Percentiles rank a stretch among this genome's conserved stretches.
Evolutionary conservation across 2,113 vertebrate genomes (phyloP).

Genomic region (Anhinga anhinga): DNA sequence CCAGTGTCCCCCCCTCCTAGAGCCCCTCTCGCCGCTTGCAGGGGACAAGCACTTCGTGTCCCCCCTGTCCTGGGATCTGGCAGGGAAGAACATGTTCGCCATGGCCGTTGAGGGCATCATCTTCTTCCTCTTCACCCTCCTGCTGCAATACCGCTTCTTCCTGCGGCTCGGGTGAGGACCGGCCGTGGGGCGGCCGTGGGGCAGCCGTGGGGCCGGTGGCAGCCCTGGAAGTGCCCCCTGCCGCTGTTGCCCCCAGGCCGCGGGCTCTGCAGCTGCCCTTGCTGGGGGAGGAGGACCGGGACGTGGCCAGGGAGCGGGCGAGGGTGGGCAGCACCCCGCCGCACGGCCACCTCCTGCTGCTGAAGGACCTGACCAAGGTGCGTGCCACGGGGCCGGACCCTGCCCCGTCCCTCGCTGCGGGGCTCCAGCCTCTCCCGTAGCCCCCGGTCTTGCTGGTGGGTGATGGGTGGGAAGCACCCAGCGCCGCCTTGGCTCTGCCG

Average conservation of each 20-base stretch:
- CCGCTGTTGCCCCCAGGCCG: neutral
- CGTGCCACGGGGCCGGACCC: neutral
- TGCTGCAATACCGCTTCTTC: slow-evolving; percentile 85
- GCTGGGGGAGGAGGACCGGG: slow-evolving; percentile 84
- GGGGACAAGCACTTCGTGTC: slow-evolving; percentile 86
- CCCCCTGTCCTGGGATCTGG: slow-evolving; percentile 89
- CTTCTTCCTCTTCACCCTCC: slow-evolving; percentile 89
- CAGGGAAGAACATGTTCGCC: slow-evolving; percentile 90
- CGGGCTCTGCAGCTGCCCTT: slow-evolving; percentile 49
- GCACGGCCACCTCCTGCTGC: slow-evolving; percentile 81
- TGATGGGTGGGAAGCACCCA: neutral
- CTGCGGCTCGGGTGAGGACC: slow-evolving; percentile 77
- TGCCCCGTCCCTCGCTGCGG: accelerated
- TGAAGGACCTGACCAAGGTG: slow-evolving; percentile 90
- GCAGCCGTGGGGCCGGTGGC: accelerated
- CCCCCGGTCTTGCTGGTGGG: accelerated
- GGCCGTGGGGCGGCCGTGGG: accelerated
- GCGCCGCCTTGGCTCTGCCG: neutral
- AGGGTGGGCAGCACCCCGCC: slow-evolving; percentile 75
- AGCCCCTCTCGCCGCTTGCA: slow-evolving; percentile 23
- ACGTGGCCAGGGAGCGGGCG: slow-evolving; percentile 84
- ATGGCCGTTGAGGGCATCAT: slow-evolving; percentile 87
- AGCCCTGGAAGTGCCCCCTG: neutral
- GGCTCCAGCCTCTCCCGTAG: neutral
- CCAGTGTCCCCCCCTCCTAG: accelerated